Evolutionary conservation across 1,140 invertebrate genomes (phyloP).

Genomic region (Drosophila auraria): DNA sequence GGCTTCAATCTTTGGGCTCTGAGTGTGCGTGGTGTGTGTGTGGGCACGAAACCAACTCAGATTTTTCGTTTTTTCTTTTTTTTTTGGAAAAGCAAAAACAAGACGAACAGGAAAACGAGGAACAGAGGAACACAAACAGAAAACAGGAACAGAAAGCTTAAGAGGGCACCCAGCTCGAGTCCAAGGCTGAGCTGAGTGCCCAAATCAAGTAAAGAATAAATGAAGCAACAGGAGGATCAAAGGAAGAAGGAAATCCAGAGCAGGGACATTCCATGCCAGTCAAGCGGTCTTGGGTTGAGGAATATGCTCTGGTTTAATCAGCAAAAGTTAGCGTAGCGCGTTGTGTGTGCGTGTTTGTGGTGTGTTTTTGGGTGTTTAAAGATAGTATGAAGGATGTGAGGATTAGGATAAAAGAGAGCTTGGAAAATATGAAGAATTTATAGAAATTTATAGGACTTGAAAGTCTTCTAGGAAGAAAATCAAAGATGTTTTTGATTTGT

Average conservation of each 20-base stretch:
- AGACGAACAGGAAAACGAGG: constrained; percentile 56
- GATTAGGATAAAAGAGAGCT: not conserved
- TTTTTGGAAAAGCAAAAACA: constrained; percentile 53
- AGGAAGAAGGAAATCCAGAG: not conserved
- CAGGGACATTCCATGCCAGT: constrained; percentile 12
- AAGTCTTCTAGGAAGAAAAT: no score
- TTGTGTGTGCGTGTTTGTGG: not conserved
- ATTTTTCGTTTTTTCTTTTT: constrained; percentile 18
- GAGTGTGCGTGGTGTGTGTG: constrained; percentile 63
- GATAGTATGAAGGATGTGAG: not conserved
- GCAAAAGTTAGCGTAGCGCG: constrained; percentile 28
- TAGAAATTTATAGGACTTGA: no score
- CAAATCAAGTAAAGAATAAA: constrained; percentile 6
- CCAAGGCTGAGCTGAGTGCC: constrained; percentile 2
- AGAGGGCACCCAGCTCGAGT: not conserved
- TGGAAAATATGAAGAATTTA: no score
- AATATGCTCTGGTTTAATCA: constrained; percentile 18
- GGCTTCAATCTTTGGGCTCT: constrained; percentile 47
- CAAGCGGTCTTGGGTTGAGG: constrained; percentile 28
- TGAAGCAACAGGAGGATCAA: not conserved
- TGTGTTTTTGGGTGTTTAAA: not conserved
- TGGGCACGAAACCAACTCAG: constrained; percentile 69
- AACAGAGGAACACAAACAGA: constrained; percentile 27
- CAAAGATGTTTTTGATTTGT: no score
- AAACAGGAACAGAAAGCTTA: constrained; percentile 6